Evolutionary conservation across 2,797 vertebrate genomes (phyloP).

Genomic region (Muraenolepis orangiensis): DNA sequence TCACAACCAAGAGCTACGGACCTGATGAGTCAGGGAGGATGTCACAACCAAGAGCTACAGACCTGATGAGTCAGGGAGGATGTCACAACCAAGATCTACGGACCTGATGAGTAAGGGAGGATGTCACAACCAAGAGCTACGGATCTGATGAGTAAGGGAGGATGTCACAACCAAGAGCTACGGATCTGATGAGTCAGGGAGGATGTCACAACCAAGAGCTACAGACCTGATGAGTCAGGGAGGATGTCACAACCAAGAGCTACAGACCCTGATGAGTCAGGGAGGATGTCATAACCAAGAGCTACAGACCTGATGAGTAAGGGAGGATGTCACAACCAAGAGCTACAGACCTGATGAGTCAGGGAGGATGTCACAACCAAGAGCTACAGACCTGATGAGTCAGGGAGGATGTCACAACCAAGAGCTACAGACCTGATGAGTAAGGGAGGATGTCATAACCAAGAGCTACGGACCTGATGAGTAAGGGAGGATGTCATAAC

Average conservation of each 20-base stretch:
- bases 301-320: neutral
- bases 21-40: no score
- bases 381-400: neutral
- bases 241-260: neutral
- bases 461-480: neutral
- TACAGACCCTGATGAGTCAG: neutral
- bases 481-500: no score
- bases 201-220: neutral
- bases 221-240: neutral
- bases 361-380: no score
- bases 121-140: neutral
- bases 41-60: neutral
- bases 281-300: no score
- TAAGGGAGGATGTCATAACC: no score
- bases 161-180: neutral
- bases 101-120: no score
- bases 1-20: neutral
- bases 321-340: no score
- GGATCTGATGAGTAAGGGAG: no score
- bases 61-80: no score
- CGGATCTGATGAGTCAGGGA: no score
- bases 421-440: neutral
- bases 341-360: neutral
- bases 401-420: no score
- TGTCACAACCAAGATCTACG: neutral